Evolutionary conservation across 2,888 invertebrate genomes (phyloP).

Genomic region (Limnephilus auricula): DNA sequence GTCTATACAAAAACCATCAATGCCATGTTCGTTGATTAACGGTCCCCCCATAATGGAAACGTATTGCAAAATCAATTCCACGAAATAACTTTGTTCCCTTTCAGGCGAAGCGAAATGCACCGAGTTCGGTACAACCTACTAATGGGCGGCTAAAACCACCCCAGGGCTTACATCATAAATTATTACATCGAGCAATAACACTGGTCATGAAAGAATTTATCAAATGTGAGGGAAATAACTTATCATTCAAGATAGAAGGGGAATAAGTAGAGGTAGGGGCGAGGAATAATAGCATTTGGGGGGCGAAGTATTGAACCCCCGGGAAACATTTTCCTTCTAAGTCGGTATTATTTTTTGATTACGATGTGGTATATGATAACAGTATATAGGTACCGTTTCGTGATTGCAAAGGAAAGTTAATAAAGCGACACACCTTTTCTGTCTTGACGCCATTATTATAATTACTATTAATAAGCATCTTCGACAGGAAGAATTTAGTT

Average conservation of each 20-base stretch:
- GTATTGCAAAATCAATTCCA: conserved; percentile 30
- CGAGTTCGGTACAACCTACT: not conserved
- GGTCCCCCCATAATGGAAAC: not conserved
- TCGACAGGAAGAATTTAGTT: not conserved
- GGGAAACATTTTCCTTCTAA: conserved; percentile 61
- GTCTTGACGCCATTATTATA: conserved; percentile 4
- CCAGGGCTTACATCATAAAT: conserved; percentile 57
- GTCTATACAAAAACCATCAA: not conserved
- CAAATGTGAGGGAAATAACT: conserved; percentile 61
- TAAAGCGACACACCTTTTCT: conserved; percentile 41
- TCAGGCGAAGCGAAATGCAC: not conserved
- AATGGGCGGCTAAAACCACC: conserved; percentile 26
- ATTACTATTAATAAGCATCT: not conserved
- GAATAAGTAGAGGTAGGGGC: conserved; percentile 3
- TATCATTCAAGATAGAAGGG: conserved; percentile 54
- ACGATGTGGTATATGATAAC: conserved; percentile 62
- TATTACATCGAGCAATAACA: conserved; percentile 63
- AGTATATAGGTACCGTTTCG: conserved; percentile 38
- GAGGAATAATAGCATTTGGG: conserved; percentile 53
- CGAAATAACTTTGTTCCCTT: conserved; percentile 19
- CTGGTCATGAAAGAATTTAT: conserved; percentile 65
- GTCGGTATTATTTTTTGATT: conserved; percentile 62
- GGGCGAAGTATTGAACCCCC: conserved; percentile 59
- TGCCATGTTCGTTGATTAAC: conserved; percentile 15
- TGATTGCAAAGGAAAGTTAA: conserved; percentile 55